Base-by-base conservation (phyloP, 2,888 invertebrate genomes). In the Achlya flavicornis region DNA sequence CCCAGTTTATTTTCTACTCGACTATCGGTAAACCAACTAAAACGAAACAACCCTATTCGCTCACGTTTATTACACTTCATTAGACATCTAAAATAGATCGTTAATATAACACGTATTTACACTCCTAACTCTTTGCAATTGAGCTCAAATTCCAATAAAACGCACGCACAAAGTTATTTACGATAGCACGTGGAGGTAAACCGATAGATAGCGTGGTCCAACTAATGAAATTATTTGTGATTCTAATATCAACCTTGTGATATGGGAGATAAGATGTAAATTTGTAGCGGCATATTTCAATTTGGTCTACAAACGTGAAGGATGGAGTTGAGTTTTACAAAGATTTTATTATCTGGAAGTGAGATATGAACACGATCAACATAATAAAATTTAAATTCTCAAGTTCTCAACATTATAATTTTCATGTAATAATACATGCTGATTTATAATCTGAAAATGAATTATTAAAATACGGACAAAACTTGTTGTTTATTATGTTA, bases 161-260 rank as follows among this genome's bases (percentile, higher is more conserved):
- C 16, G 58, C 58, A 58, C 35, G 58, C 58, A 33, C 58, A 58
- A 41, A 12, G 19, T 19, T 41, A 60, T 60, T 60, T 60, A 12
- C 33, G 60, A 41, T 60, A 60, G 43, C 60, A 60, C 41, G 60
- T 60, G 41, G 43, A 43, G 43, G 60, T 6, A 41, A 43, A 41
- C 60, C 41, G 60, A 60, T 60, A 60, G 60, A 60, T 60, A 60
- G 41, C 12, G 33, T 58, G 8, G 35, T 35, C n/a, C 58, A n/a
- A n/a, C 14, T 33, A 58, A 58, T 58, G n/a, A 58, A 16, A 35
- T 6, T 35, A 35, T 32, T 16, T 58, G 3, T 33, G 35, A 8
- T 16, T 0, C 26, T 5, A 35, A 58, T 33, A n/a, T 35, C 16
- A 14, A 10, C 58, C 10, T 16, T 58, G 38, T 33, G n/a, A 10